Evolutionary conservation across 2,888 invertebrate species (phyloP).

Genomic region (Caenorhabditis sp.): DNA sequence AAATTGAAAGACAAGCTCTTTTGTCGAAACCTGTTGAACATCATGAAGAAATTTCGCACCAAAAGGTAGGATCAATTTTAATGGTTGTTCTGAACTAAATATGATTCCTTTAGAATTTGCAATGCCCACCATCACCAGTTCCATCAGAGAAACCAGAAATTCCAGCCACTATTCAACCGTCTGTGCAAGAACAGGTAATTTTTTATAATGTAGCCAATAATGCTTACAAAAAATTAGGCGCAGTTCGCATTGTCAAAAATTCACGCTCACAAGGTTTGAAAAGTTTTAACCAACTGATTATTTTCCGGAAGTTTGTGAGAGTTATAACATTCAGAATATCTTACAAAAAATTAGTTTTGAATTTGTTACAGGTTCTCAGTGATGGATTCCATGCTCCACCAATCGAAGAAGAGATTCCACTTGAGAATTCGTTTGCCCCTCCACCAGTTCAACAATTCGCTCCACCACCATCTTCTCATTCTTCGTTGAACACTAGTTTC

Average conservation of each 20-base stretch:
- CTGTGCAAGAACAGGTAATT: slow-evolving; percentile 57
- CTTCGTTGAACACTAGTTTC: slow-evolving; percentile 21
- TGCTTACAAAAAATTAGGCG: too few species aligned
- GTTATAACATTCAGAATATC: background rate
- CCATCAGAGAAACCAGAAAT: slow-evolving; percentile 48
- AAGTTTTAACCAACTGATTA: too few species aligned
- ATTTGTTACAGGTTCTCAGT: slow-evolving; percentile 1
- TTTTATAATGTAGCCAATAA: too few species aligned
- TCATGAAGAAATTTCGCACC: slow-evolving; percentile 6
- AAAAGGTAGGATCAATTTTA: background rate
- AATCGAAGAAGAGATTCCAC: slow-evolving; percentile 41
- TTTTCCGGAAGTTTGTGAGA: too few species aligned
- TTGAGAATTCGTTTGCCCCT: slow-evolving; percentile 11
- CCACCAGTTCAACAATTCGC: slow-evolving; percentile 1
- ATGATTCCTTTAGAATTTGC: background rate
- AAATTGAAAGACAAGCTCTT: background rate
- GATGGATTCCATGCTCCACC: slow-evolving; percentile 24
- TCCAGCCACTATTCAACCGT: slow-evolving; percentile 64
- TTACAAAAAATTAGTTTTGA: background rate
- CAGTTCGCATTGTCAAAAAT: too few species aligned
- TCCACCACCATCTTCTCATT: background rate
- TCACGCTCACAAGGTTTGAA: too few species aligned
- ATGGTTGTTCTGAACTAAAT: background rate
- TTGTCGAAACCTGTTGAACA: background rate
- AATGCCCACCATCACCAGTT: slow-evolving; percentile 45